Conservation (phyloP, 1,140 invertebrate genomes). For the Oryctes rhinoceros region DNA sequence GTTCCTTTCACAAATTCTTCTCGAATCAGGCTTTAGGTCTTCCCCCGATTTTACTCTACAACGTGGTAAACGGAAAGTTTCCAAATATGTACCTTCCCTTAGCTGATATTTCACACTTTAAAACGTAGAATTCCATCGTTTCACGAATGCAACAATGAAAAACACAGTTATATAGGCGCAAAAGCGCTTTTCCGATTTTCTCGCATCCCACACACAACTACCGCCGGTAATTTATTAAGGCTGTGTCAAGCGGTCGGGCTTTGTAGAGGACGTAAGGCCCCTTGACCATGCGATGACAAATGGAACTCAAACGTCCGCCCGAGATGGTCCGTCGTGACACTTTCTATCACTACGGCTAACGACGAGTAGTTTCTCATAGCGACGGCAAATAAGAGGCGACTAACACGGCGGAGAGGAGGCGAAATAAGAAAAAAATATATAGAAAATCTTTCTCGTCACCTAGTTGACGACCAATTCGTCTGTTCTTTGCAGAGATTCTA, state of each 20-base stretch:
- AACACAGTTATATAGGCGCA: too few species aligned
- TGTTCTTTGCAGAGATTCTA: neutral
- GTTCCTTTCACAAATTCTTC: too few species aligned
- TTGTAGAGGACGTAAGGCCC: neutral
- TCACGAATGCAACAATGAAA: too few species aligned
- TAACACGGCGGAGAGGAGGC: too few species aligned
- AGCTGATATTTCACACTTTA: too few species aligned
- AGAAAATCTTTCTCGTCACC: neutral
- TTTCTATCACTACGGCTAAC: slow-evolving; percentile 3
- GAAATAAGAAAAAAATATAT: too few species aligned
- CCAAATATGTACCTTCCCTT: too few species aligned
- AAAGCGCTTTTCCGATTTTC: too few species aligned
- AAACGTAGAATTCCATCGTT: too few species aligned
- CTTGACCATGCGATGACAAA: slow-evolving; percentile 6
- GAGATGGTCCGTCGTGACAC: neutral
- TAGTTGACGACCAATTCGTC: neutral
- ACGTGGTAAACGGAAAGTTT: too few species aligned
- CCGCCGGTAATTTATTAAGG: neutral
- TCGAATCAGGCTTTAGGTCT: too few species aligned
- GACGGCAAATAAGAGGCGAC: neutral
- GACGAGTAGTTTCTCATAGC: slow-evolving; percentile 10
- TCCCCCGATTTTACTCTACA: too few species aligned
- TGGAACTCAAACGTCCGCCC: neutral
- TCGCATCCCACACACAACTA: neutral
- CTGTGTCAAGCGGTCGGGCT: slow-evolving; percentile 4